phyloP scores from a whole-genome alignment of 1,140 invertebrate species.

The Drosophila sucinea region DNA sequence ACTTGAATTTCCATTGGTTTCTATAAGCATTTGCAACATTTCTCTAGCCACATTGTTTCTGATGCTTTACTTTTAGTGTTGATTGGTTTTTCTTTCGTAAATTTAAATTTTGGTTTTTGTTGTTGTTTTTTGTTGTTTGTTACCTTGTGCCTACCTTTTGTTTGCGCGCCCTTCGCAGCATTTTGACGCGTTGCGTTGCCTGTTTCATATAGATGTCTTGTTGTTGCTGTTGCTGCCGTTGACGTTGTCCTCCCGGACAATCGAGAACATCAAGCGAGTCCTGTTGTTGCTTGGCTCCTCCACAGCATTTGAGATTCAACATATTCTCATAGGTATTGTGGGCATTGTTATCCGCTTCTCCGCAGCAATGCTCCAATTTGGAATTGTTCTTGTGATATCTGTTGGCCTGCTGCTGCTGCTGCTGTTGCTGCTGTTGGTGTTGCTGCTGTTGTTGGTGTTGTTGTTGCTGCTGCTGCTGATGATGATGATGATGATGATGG shows the following conservation, averaged over 20 bases:
- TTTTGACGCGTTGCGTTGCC: constrained; percentile 77
- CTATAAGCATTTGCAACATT: not conserved
- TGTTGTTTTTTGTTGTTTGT: constrained; percentile 43
- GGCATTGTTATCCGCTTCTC: constrained; percentile 60
- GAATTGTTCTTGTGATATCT: constrained; percentile 69
- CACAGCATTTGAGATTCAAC: constrained; percentile 77
- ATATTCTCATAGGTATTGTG: constrained; percentile 78
- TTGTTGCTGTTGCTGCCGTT: constrained; percentile 49
- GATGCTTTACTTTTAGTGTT: not conserved
- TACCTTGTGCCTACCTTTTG: constrained; percentile 76
- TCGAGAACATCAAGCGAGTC: constrained; percentile 48
- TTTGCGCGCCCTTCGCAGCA: constrained; percentile 78
- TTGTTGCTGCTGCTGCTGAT: not conserved
- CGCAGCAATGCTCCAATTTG: constrained; percentile 67
- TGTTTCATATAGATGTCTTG: constrained; percentile 81
- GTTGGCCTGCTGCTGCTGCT: constrained; percentile 35
- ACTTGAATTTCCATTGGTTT: no score
- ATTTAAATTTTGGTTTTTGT: constrained; percentile 31
- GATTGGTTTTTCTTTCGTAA: not conserved
- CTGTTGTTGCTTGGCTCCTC: constrained; percentile 22
- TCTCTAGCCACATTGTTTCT: not conserved
- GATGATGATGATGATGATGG: constrained; percentile 31
- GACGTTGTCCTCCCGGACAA: constrained; percentile 37
- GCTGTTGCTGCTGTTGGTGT: not conserved
- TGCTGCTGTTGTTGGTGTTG: not conserved